Base-by-base conservation (phyloP, 1,140 invertebrate genomes). In the Pinna nobilis region DNA sequence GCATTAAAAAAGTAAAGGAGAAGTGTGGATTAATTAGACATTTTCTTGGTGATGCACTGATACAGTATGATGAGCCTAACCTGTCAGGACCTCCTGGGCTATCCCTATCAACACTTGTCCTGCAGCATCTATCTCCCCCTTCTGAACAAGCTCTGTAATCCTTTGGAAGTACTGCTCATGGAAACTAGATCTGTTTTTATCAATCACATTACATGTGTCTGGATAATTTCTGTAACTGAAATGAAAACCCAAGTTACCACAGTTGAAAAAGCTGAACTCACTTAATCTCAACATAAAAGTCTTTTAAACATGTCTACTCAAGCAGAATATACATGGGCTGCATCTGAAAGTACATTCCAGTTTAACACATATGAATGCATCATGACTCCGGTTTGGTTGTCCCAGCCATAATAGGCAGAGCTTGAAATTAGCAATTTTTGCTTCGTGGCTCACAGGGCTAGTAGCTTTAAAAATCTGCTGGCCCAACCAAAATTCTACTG, bases 91-190 rank as follows among this genome's bases (percentile, higher is more conserved):
- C 20, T 33, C 39, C n/a, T 51, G 37, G 23, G 57, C 68, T 37
- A 70, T 61, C 13, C 13, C 39, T 15, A 70, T 51, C 1, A 70
- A 37, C 5, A 70, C 39, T 70, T 63, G 18, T 1, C 68, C 35
- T 50, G 68, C 68, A 51, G 68, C 57, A 33, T 37, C 59, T 37
- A 37, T 11, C 39, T 70, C 57, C 25, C 51, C 15, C 23, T 63
- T 70, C 3, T 11, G 11, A 18, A 70, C 51, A 3, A 70, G 39
- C 20, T 70, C 68, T 23, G 9, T 28, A 2, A 70, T 23, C 55
- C 68, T 60, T 3, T 39, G 57, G 15, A 70, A 61, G 20, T 70
- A 70, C 20, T 47, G 39, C 4, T 61, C 57, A 50, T 50, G 39
- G 30, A 70, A 70, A 39, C 32, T 32, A 15, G 68, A 33, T 53